Conservation (phyloP, 1,140 invertebrate species). For the Drosophila bipectinata region DNA sequence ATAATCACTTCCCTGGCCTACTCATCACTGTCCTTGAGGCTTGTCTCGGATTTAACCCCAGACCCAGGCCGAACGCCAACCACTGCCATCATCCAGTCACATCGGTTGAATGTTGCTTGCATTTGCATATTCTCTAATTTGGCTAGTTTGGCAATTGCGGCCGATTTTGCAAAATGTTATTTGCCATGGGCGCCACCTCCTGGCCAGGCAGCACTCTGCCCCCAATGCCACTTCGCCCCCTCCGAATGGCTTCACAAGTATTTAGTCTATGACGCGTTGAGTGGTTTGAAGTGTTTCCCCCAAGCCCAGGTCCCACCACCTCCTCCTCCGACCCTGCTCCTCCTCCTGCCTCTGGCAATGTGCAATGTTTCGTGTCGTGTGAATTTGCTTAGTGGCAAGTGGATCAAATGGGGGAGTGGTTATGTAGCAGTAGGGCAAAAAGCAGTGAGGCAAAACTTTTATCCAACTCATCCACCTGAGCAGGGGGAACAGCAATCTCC, state of each 20-base stretch:
- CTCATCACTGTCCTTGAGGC: constrained; percentile 31
- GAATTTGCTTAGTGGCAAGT: constrained; percentile 71
- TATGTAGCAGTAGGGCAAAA: constrained; percentile 15
- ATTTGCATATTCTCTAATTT: constrained; percentile 81
- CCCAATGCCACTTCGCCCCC: neutral
- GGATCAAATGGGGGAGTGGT: constrained; percentile 12
- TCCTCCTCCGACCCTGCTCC: neutral
- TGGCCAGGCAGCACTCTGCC: neutral
- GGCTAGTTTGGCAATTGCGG: constrained; percentile 81
- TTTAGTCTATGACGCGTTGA: constrained; percentile 75
- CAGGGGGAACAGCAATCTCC: constrained; percentile 3
- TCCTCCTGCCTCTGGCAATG: constrained; percentile 22
- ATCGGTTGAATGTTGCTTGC: constrained; percentile 67
- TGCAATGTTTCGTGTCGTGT: constrained; percentile 63
- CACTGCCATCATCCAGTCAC: constrained; percentile 12
- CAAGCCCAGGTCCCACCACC: neutral
- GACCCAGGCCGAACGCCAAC: neutral
- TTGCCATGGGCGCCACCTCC: constrained; percentile 54
- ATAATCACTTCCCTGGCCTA: neutral
- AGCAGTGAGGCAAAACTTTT: constrained; percentile 50
- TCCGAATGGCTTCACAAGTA: constrained; percentile 62
- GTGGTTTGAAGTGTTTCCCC: constrained; percentile 66
- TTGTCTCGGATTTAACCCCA: neutral
- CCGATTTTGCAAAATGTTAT: constrained; percentile 81
- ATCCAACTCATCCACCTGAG: constrained; percentile 26